Evolutionary conservation across 2,888 invertebrate genomes (phyloP), one percentile per base, ranked within the genome.

Genomic region (Eustalomyia histrio): DNA sequence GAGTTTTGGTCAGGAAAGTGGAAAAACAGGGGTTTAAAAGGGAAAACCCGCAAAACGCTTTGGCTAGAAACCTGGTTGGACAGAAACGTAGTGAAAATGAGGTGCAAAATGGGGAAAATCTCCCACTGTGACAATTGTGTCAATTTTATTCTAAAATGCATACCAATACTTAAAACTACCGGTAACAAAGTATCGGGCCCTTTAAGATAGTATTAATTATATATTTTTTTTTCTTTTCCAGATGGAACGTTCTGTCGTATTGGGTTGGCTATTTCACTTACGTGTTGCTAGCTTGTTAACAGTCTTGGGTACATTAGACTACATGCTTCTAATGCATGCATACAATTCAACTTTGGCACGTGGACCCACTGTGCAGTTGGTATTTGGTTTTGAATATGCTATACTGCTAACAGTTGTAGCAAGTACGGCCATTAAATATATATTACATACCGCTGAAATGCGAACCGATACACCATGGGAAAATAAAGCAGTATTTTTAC

Each of bases 331-430:
- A 7, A 94, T 95, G 87, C 96, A 97, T 90, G 99, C 97, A 1
- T 99, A 98, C 90, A 95, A 96, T 88, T 96, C 97, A 79, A 99
- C 99, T 4, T 92, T 98, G 33, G 93, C 95, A 1, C 97, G 97
- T 89, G 99, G 99, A 53, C 97, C 99, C 7, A 97, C 98, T 0
- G 99, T 99, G 1, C 99, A 99, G 91, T 92, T 99, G 80, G 99
- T 99, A 7, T 99, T 99, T 92, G 99, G 99, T 67, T 99, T 99
- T 92, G 99, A 99, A 92, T 99, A 99, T 92, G 99, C 99, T 82
- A 97, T 99, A 89, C 92, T 99, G 65, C 92, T 99, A 75, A 98
- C 98, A 6, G 96, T 97, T 89, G 96, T 98, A 39, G 92, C 96
- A 71, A 99, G 98, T 91, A 97, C 98, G 79, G 93, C 95, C 63